Evolutionary conservation across 2,888 invertebrate species (phyloP).

Genomic region (Ormyrus pomaceus): DNA sequence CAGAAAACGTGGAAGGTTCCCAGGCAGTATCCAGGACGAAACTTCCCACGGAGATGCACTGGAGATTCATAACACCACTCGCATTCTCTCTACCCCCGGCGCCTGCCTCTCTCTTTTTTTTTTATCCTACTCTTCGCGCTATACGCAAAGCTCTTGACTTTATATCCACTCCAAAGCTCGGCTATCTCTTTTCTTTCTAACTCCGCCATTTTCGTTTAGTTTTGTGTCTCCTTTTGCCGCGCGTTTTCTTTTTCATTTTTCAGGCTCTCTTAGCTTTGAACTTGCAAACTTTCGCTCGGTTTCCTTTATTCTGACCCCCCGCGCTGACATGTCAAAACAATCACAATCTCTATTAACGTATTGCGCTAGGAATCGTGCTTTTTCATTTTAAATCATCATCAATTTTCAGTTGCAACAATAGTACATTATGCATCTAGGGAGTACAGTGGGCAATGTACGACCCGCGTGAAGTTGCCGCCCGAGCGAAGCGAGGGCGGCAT

Average conservation of each 20-base stretch:
- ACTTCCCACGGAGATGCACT: conserved; percentile 22
- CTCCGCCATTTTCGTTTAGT: conserved; percentile 17
- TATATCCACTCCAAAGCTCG: neutral
- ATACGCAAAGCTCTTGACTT: conserved; percentile 24
- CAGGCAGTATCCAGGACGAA: conserved; percentile 9
- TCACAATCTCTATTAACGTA: too few relatives aligned
- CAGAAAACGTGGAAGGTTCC: conserved; percentile 8
- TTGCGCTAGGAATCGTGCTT: neutral
- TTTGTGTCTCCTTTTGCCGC: neutral
- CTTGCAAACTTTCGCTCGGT: neutral
- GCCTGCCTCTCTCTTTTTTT: neutral
- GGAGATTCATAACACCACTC: conserved; percentile 23
- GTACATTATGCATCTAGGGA: too few relatives aligned
- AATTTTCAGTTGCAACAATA: too few relatives aligned
- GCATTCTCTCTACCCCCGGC: neutral
- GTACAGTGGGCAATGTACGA: too few relatives aligned
- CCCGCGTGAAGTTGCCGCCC: too few relatives aligned
- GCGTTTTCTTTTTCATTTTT: neutral
- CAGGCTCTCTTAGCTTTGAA: too few relatives aligned
- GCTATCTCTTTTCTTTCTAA: conserved; percentile 1
- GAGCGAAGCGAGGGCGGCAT: too few relatives aligned
- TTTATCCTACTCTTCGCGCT: neutral
- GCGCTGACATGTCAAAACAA: neutral
- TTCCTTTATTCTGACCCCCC: neutral
- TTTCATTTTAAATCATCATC: neutral